Conservation (phyloP, 2,113 vertebrate genomes). For the Nibea albiflora region DNA sequence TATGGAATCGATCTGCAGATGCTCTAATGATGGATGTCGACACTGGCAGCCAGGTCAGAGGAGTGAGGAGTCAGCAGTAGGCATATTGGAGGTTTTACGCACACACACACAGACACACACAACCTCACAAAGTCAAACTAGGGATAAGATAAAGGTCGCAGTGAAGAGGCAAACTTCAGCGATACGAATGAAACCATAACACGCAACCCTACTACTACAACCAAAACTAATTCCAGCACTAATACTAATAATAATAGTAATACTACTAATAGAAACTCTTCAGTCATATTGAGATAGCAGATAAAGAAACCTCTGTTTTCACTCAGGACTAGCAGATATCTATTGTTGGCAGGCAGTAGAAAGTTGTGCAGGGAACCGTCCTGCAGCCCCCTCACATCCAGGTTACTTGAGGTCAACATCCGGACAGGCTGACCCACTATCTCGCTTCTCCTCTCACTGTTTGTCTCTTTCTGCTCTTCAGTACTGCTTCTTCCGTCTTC, state of each 20-base stretch:
- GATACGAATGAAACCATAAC: background rate
- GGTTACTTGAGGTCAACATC: slow-evolving; percentile 40
- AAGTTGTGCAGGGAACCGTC: background rate
- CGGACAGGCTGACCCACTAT: slow-evolving; percentile 17
- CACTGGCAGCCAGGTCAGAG: too few species aligned
- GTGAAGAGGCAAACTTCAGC: background rate
- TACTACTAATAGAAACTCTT: background rate
- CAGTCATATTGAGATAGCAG: background rate
- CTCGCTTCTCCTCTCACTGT: slow-evolving; percentile 3
- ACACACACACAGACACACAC: too few species aligned
- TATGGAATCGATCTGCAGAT: too few species aligned
- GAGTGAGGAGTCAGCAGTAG: too few species aligned
- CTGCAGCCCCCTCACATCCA: background rate
- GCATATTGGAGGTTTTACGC: too few species aligned
- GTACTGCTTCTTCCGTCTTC: slow-evolving; percentile 1
- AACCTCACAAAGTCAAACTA: too few species aligned
- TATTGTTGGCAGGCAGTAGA: slow-evolving; percentile 5
- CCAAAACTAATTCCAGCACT: background rate
- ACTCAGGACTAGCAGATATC: slow-evolving; percentile 2
- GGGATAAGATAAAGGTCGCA: too few species aligned
- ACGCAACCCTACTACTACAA: background rate
- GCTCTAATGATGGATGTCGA: too few species aligned
- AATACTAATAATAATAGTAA: background rate
- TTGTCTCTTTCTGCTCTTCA: slow-evolving; percentile 1
- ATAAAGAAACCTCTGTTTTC: slow-evolving; percentile 4